Evolutionary conservation across 2,797 vertebrate genomes (phyloP), one percentile per base, ranked within the genome.

Genomic region (Sebastes vulpes): DNA sequence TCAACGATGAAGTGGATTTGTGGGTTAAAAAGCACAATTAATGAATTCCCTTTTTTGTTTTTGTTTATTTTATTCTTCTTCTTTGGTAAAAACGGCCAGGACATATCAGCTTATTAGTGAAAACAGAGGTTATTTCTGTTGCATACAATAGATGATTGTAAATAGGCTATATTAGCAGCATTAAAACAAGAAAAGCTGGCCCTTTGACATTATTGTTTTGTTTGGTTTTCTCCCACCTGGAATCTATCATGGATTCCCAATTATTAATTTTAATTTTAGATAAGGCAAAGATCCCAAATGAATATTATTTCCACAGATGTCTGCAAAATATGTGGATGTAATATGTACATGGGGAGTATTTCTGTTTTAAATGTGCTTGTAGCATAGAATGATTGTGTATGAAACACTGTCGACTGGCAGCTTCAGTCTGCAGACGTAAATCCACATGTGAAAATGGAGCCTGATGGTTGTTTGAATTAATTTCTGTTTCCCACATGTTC

Each of bases 21-120:
- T 92, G 93, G 94, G 95, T 96, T 95, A 91, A 96, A 95, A 96
- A 97, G 96, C 96, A 97, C 96, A 97, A 96, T 92, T 89, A 82
- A 77, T 77, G 82, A 89, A 84, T 85, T 86, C 84, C 86, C 81
- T 83, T 77, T 75, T 77, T 50, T 54, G 67, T 75, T 75, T 77
- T 28, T 35, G 23, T 85, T 91, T 25, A 73, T 74, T 88, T 94
- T 77, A 56, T 60, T 91, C 65, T 77, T 78, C 64, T 88, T 80
- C 73, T 91, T 90, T 88, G 63, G 73, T 82, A 48, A 86, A 86
- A 92, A 77, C 1, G 83, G 92, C 91, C 93, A 88, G 90, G 90
- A 88, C 89, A 92, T 93, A 92, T 94, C 89, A 89, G 93, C 92
- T 94, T 92, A 76, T 90, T 91, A 93, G 92, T 91, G 67, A 87